A percentile compares a stretch with the other conserved stretches of the same genome.
Conservation (phyloP, 2,113 vertebrate genomes). For the Gymnorhina tibicen region DNA sequence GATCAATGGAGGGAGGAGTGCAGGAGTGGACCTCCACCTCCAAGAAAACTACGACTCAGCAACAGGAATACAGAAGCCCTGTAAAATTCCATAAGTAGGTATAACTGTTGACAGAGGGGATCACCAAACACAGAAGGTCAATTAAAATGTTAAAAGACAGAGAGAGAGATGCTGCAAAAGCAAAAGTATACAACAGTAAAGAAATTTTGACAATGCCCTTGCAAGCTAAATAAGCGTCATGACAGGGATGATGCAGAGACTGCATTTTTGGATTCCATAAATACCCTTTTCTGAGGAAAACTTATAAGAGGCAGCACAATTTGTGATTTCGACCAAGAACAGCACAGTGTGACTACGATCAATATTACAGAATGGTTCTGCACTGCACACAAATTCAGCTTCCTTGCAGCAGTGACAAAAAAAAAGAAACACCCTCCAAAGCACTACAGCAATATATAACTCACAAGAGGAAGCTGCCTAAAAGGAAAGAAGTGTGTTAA, state of each 20-base stretch:
- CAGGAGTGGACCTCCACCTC: not conserved
- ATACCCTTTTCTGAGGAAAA: slow-evolving; percentile 1
- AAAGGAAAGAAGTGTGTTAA: not conserved
- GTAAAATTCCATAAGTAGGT: not conserved
- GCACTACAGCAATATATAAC: not conserved
- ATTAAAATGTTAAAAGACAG: not conserved
- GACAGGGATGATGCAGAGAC: not conserved
- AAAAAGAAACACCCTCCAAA: not conserved
- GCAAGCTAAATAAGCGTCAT: not conserved
- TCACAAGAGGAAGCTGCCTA: not conserved
- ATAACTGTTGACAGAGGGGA: not conserved
- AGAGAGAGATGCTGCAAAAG: not conserved
- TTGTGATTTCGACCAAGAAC: not conserved
- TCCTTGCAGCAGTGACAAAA: not conserved
- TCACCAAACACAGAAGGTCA: not conserved
- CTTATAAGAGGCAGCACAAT: not conserved
- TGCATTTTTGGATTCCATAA: slow-evolving; percentile 31
- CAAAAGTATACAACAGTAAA: not conserved
- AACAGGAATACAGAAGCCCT: not conserved
- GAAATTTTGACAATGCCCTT: not conserved
- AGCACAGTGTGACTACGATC: not conserved
- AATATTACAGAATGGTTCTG: not conserved
- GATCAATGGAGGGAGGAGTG: not conserved
- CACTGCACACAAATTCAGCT: not conserved
- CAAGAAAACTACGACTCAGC: not conserved